These are phyloP conservation scores for Philereme transversata DNA, from an alignment of 2,888 invertebrate genomes.

Conservation along the genomic window DNA sequence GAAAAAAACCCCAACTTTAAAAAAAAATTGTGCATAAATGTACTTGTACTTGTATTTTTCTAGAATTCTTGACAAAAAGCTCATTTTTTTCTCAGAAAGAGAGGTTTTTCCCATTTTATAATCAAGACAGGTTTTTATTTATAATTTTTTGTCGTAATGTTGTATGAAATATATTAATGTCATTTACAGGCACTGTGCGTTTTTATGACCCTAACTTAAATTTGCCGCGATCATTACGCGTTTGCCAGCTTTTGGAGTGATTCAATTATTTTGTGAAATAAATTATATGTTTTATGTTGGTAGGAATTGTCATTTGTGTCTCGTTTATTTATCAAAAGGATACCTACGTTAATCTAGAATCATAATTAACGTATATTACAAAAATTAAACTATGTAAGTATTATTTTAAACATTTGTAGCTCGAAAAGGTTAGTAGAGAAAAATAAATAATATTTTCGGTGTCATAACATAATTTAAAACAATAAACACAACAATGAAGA, in stretches of 20 bases:
- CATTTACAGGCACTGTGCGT: slow-evolving; percentile 31
- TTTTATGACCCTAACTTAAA: slow-evolving; percentile 41
- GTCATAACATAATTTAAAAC: slow-evolving; percentile 6
- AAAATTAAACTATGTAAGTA: no score
- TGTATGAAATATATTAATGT: slow-evolving; percentile 27
- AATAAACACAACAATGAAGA: slow-evolving; percentile 6
- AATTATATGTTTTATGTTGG: slow-evolving; percentile 33
- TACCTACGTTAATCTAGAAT: no score
- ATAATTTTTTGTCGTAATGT: slow-evolving; percentile 13
- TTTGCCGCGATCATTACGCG: slow-evolving; percentile 36
- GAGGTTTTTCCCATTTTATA: no score
- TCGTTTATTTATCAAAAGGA: background rate
- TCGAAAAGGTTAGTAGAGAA: no score
- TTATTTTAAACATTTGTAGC: no score
- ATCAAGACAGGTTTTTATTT: no score
- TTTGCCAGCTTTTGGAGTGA: slow-evolving; percentile 37
- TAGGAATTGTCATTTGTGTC: slow-evolving; percentile 16
- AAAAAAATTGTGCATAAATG: no score
- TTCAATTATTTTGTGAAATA: slow-evolving; percentile 38
- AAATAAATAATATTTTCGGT: background rate
- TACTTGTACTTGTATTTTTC: no score
- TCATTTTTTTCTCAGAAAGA: no score
- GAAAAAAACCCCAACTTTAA: no score
- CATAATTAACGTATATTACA: no score
- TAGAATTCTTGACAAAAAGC: no score